Evolutionary conservation across 2,113 vertebrate genomes (phyloP).

Genomic region (Mola mola): DNA sequence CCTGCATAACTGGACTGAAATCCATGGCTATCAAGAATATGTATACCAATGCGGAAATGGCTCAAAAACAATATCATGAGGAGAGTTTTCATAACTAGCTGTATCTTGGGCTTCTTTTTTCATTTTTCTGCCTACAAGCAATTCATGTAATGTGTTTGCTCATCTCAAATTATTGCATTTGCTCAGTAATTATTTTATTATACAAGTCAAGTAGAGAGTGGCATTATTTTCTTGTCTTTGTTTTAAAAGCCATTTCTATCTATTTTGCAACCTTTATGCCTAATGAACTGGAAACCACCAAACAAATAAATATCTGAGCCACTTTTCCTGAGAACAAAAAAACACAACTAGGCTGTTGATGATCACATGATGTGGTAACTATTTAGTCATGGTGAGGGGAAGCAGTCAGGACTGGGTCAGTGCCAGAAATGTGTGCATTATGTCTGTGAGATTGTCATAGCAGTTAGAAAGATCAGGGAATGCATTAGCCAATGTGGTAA

Average conservation of each 20-base stretch:
- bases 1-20: conserved; percentile 3
- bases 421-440: background rate
- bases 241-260: background rate
- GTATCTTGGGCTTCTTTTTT: background rate
- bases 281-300: background rate
- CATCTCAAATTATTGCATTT: background rate
- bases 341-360: background rate
- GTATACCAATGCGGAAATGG: background rate
- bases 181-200: background rate
- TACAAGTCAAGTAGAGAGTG: background rate
- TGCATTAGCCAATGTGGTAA: conserved; percentile 52
- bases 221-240: background rate
- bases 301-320: background rate
- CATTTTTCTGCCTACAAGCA: background rate
- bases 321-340: background rate
- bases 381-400: background rate
- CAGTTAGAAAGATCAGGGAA: conserved; percentile 20
- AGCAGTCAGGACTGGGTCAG: background rate
- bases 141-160: too few species aligned
- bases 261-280: background rate
- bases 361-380: background rate
- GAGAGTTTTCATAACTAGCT: background rate
- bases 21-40: background rate
- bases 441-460: background rate
- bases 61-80: background rate